phyloP scores from a whole-genome alignment of 2,888 invertebrate genomes.

The Panopea generosa region DNA sequence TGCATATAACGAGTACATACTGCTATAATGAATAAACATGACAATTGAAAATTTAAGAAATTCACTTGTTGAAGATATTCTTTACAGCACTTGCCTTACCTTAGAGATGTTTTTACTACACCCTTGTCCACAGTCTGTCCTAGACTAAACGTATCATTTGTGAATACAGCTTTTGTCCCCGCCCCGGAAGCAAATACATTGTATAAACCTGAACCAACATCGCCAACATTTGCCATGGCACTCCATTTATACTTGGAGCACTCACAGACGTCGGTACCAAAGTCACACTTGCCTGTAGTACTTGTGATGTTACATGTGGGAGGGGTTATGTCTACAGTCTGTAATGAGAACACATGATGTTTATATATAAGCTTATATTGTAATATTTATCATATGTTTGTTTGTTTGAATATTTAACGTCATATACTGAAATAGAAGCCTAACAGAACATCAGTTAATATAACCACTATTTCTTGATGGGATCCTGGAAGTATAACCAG shows the following conservation, averaged over 20 bases:
- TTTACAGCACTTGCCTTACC: conserved; percentile 12
- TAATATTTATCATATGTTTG: too few relatives aligned
- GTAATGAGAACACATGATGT: background rate
- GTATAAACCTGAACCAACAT: conserved; percentile 41
- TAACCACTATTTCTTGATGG: too few relatives aligned
- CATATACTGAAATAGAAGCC: too few relatives aligned
- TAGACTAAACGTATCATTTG: conserved; percentile 16
- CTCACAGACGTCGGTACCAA: conserved; percentile 42
- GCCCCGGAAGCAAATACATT: conserved; percentile 36
- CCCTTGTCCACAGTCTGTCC: conserved; percentile 33
- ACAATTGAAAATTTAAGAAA: too few relatives aligned
- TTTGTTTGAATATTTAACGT: too few relatives aligned
- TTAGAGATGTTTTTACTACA: conserved; percentile 25
- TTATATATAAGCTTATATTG: too few relatives aligned
- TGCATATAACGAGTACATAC: too few relatives aligned
- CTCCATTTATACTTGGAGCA: conserved; percentile 47
- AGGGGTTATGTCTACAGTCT: conserved; percentile 35
- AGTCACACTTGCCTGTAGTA: conserved; percentile 35
- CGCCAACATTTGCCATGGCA: conserved; percentile 37
- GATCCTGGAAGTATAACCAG: too few relatives aligned
- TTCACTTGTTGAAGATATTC: too few relatives aligned
- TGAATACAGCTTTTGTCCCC: conserved; percentile 30
- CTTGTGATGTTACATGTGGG: conserved; percentile 48
- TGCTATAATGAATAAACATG: too few relatives aligned
- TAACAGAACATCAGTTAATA: too few relatives aligned